Evolutionary conservation across 2,888 invertebrate genomes (phyloP).

Genomic region (Diplolepis rosae): DNA sequence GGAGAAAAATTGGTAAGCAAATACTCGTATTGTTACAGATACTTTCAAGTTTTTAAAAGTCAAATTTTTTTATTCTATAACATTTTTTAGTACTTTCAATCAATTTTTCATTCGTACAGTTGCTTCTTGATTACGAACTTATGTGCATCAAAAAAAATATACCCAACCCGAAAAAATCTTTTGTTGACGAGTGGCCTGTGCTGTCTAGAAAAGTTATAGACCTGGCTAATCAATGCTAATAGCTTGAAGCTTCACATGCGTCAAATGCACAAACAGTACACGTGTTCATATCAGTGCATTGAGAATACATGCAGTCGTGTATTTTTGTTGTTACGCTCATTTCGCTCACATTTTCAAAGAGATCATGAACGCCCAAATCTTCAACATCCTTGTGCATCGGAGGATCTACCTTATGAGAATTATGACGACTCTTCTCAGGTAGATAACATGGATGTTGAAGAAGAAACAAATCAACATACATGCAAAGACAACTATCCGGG

Average conservation of each 20-base stretch:
- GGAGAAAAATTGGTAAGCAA: no score
- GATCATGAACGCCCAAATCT: not conserved
- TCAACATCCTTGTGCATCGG: not conserved
- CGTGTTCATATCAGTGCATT: not conserved
- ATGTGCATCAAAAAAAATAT: not conserved
- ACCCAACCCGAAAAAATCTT: not conserved
- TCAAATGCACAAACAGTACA: not conserved
- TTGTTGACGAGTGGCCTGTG: not conserved
- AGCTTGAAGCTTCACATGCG: not conserved
- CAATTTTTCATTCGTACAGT: not conserved
- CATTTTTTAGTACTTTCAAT: no score
- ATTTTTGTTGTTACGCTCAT: not conserved
- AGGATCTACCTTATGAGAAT: not conserved
- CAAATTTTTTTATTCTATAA: no score
- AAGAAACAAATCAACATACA: not conserved
- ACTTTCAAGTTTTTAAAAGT: no score
- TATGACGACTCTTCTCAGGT: not conserved
- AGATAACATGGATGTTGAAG: not conserved
- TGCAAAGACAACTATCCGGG: not conserved
- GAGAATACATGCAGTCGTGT: not conserved
- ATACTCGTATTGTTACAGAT: no score
- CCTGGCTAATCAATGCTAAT: not conserved
- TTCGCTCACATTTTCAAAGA: not conserved
- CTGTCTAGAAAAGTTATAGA: not conserved
- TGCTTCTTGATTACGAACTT: constrained; percentile 4